Percentiles rank a stretch among this genome's conserved stretches.
These are phyloP conservation scores for Bimastos eiseni DNA, from an alignment of 2,888 invertebrate genomes.

Conservation along the genomic window DNA sequence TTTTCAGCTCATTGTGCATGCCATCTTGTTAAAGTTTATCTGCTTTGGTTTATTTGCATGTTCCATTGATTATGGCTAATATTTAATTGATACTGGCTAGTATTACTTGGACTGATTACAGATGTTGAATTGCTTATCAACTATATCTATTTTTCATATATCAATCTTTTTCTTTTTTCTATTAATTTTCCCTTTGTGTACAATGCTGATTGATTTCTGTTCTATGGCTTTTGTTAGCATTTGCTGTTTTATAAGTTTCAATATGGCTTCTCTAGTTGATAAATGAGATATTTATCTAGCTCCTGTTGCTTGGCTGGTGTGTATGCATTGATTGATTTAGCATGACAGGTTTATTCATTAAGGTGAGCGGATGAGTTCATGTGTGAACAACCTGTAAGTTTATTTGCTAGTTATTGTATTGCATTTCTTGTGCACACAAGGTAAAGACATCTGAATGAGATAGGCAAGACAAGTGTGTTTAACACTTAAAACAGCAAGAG, in stretches of 20 bases:
- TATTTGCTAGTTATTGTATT: no score
- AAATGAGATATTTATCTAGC: neutral
- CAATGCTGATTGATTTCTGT: neutral
- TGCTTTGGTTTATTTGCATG: neutral
- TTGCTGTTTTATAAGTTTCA: neutral
- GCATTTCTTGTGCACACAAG: no score
- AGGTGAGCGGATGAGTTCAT: neutral
- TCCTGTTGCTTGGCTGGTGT: neutral
- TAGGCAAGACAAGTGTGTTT: no score
- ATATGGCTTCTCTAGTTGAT: neutral
- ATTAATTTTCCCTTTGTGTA: neutral
- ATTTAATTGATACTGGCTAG: neutral
- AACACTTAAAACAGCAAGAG: no score
- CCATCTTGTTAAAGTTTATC: neutral
- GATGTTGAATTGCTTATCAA: neutral
- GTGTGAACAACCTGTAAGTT: no score
- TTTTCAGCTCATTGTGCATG: neutral
- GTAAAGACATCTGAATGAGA: no score
- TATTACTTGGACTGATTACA: neutral
- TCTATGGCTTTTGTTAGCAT: neutral
- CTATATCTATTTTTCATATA: neutral
- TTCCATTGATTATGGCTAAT: neutral
- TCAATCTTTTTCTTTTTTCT: neutral
- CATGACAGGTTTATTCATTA: neutral
- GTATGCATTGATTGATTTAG: neutral